Percentiles rank a stretch among this genome's conserved stretches.
phyloP scores from a whole-genome alignment of 2,888 invertebrate species.

The Trachelus troglodyta region DNA sequence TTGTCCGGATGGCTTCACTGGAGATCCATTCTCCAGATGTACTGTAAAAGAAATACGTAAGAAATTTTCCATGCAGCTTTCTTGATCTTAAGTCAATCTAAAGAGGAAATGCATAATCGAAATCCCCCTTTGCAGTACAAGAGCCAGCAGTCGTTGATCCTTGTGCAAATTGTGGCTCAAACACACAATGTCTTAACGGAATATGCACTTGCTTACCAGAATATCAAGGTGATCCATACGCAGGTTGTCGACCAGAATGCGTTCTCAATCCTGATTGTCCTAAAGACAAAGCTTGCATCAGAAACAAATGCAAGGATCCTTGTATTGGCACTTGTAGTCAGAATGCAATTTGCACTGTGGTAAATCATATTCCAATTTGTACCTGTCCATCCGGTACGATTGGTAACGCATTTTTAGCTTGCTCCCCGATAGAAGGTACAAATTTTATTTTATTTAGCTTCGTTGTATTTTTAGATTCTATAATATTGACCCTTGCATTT shows the following conservation, averaged over 20 bases:
- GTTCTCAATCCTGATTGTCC: slow-evolving; percentile 73
- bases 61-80: slow-evolving; percentile 21
- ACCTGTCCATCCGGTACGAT: slow-evolving; percentile 74
- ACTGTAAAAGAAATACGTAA: slow-evolving; percentile 67
- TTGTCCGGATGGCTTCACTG: slow-evolving; percentile 74
- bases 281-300: slow-evolving; percentile 71
- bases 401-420: slow-evolving; percentile 79
- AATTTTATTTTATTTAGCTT: not conserved
- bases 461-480: not conserved
- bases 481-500: not conserved
- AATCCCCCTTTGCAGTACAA: slow-evolving; percentile 33
- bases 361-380: slow-evolving; percentile 72
- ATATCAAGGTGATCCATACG: slow-evolving; percentile 63
- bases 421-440: slow-evolving; percentile 72
- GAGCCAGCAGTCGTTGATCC: slow-evolving; percentile 50
- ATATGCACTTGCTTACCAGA: slow-evolving; percentile 63
- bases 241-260: slow-evolving; percentile 72
- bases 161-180: slow-evolving; percentile 66
- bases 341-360: slow-evolving; percentile 71
- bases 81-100: not conserved
- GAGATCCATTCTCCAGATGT: slow-evolving; percentile 82
- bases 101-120: not conserved
- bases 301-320: slow-evolving; percentile 72
- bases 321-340: slow-evolving; percentile 74
- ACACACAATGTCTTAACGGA: slow-evolving; percentile 62